A percentile compares a stretch with the other conserved stretches of the same genome.
Evolutionary conservation across 2,113 vertebrate species (phyloP).

Genomic region (Syngnathus floridae): DNA sequence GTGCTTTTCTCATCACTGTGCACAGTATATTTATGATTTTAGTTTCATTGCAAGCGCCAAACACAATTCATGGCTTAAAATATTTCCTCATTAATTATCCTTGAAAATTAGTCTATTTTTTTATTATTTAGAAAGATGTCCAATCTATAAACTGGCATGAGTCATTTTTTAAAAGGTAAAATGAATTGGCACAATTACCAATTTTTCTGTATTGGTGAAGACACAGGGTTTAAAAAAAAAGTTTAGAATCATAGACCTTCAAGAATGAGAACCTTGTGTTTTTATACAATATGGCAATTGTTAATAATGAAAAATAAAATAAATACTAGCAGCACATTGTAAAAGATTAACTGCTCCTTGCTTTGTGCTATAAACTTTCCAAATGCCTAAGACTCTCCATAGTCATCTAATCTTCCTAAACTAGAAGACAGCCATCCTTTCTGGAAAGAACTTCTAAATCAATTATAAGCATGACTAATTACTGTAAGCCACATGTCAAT

Average conservation of each 20-base stretch:
- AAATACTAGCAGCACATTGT: not conserved
- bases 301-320: not conserved
- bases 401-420: not conserved
- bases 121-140: not conserved
- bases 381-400: not conserved
- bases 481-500: constrained; percentile 50
- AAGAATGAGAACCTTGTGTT: not conserved
- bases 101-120: no score
- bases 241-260: no score
- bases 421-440: not conserved
- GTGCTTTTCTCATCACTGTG: not conserved
- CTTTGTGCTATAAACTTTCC: not conserved
- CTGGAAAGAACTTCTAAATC: constrained; percentile 22
- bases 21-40: not conserved
- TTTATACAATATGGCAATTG: not conserved
- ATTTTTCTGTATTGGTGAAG: not conserved
- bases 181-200: no score
- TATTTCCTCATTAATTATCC: not conserved
- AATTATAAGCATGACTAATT: constrained; percentile 51
- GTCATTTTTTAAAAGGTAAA: no score
- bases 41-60: not conserved
- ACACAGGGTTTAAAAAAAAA: no score
- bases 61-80: not conserved
- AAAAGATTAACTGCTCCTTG: not conserved
- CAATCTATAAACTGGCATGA: not conserved